Evolutionary conservation across 2,113 vertebrate species (phyloP).

Genomic region (Melanerpes aurifrons): DNA sequence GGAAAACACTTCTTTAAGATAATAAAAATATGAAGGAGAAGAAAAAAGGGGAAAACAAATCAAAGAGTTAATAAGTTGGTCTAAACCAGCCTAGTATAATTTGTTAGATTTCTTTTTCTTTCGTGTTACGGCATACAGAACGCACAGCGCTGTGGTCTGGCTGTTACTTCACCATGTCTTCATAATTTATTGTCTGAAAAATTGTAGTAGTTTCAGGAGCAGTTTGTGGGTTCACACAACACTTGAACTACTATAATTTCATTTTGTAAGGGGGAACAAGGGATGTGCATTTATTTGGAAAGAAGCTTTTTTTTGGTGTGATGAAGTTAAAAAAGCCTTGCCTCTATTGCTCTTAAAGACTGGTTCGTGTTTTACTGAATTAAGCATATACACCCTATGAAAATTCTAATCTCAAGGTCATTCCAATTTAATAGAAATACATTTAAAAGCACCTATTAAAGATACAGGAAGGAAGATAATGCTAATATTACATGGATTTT

Average conservation of each 20-base stretch:
- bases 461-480: not conserved
- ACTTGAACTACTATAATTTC: slow-evolving; percentile 50
- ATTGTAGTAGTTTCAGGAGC: slow-evolving; percentile 55
- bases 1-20: not conserved
- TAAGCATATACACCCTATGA: not conserved
- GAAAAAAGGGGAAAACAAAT: not conserved
- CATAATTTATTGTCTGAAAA: slow-evolving; percentile 69
- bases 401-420: not conserved
- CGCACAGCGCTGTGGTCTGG: slow-evolving; percentile 34
- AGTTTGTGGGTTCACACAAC: slow-evolving; percentile 60
- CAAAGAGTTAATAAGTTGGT: not conserved
- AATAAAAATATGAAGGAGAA: not conserved
- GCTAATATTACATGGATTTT: not conserved
- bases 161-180: slow-evolving; percentile 26
- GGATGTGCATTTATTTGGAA: slow-evolving; percentile 52
- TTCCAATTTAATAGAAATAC: not conserved
- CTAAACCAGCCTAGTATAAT: not conserved
- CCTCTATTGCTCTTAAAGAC: not conserved
- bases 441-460: not conserved
- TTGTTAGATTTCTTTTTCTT: slow-evolving; percentile 31
- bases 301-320: not conserved
- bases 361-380: not conserved
- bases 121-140: not conserved
- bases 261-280: slow-evolving; percentile 57
- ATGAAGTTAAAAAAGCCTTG: not conserved